Percentiles rank a stretch among this genome's conserved stretches.
Conservation (phyloP, 2,888 invertebrate genomes). For the Sepiola atlantica region DNA sequence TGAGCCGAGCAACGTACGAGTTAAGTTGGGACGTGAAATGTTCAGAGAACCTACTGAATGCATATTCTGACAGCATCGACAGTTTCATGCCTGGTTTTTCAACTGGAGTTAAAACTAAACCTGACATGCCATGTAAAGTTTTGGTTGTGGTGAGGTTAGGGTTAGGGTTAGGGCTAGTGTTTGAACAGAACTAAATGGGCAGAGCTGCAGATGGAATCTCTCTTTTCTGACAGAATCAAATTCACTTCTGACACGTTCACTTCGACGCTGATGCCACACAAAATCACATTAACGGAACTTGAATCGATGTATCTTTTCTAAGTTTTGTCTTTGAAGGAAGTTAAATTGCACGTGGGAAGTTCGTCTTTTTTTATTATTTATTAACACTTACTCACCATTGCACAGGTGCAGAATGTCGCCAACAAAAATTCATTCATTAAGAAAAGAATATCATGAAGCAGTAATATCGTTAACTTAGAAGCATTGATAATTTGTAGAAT, state of each 20-base stretch:
- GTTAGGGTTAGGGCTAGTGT: too few relatives aligned
- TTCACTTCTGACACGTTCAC: not conserved
- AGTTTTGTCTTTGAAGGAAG: not conserved
- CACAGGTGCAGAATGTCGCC: too few relatives aligned
- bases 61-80: not conserved
- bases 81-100: constrained; percentile 18
- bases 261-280: not conserved
- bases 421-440: too few relatives aligned
- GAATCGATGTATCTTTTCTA: not conserved
- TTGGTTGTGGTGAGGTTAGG: not conserved
- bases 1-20: not conserved
- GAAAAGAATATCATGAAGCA: too few relatives aligned
- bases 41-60: not conserved
- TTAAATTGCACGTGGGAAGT: too few relatives aligned
- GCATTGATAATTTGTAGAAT: too few relatives aligned
- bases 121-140: not conserved
- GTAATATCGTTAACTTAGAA: too few relatives aligned
- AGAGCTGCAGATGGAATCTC: too few relatives aligned
- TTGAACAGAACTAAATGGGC: not conserved
- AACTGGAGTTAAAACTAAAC: not conserved
- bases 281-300: not conserved
- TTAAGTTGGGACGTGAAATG: not conserved
- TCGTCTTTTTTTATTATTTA: too few relatives aligned
- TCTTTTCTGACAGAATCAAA: not conserved
- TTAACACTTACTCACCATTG: too few relatives aligned